These are phyloP conservation scores for Reinhardtius hippoglossoides DNA, from an alignment of 2,113 vertebrate species.

Conservation along the genomic window DNA sequence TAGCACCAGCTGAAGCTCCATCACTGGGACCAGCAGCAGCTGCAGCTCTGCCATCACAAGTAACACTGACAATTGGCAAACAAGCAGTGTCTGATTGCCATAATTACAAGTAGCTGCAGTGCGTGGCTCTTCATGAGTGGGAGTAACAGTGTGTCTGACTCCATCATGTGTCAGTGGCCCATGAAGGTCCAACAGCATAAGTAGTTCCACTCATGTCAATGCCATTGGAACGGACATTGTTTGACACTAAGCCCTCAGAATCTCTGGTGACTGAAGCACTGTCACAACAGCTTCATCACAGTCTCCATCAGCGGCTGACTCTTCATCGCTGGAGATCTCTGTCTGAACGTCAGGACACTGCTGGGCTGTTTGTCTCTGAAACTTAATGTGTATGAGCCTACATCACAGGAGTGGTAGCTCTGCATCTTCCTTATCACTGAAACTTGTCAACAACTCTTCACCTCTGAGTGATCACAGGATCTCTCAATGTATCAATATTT, in stretches of 20 bases:
- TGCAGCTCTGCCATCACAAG: neutral
- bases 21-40: neutral
- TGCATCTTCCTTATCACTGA: neutral
- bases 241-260: neutral
- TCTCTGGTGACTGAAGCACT: slow-evolving; percentile 3
- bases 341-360: neutral
- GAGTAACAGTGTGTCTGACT: neutral
- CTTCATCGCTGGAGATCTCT: neutral
- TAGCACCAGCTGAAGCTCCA: neutral
- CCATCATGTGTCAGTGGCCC: neutral
- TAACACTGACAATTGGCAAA: neutral
- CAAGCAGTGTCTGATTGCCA: neutral
- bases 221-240: neutral
- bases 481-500: neutral
- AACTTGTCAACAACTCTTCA: neutral
- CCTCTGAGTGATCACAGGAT: neutral
- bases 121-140: no score
- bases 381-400: neutral
- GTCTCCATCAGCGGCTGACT: neutral
- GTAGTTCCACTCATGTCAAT: neutral
- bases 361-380: neutral
- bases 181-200: neutral
- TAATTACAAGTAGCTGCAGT: neutral
- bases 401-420: neutral
- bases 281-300: neutral